Evolutionary conservation across 2,888 invertebrate species (phyloP).

Genomic region (Clivina fossor): DNA sequence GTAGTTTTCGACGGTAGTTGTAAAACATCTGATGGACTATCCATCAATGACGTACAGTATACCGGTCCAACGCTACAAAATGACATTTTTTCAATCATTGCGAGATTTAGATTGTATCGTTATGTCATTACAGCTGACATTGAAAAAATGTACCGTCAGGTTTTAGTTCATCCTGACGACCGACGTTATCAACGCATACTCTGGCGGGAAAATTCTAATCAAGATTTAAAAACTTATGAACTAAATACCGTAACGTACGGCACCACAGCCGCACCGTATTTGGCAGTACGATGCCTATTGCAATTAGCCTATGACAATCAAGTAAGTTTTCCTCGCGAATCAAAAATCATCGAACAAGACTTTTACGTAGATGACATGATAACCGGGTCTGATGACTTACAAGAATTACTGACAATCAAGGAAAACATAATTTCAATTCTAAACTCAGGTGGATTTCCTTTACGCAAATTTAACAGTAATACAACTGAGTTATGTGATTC

Average conservation of each 20-base stretch:
- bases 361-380: slow-evolving; percentile 1
- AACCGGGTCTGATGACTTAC: neutral
- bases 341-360: neutral
- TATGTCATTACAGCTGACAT: slow-evolving; percentile 24
- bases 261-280: too few species aligned
- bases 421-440: neutral
- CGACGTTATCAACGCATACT: slow-evolving; percentile 20
- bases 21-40: slow-evolving; percentile 13
- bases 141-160: slow-evolving; percentile 31
- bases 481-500: neutral
- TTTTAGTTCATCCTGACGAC: slow-evolving; percentile 8
- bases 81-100: slow-evolving; percentile 32
- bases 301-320: too few species aligned
- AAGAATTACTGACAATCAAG: neutral
- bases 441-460: neutral
- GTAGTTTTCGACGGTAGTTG: neutral
- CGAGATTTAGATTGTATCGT: neutral
- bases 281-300: too few species aligned
- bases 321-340: too few species aligned
- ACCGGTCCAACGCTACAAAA: slow-evolving; percentile 32
- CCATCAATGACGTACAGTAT: slow-evolving; percentile 27
- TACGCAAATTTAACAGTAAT: slow-evolving; percentile 1
- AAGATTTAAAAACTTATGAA: too few species aligned
- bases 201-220: slow-evolving; percentile 23
- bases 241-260: too few species aligned